These are phyloP conservation scores for Dinocampus coccinellae DNA, from an alignment of 2,888 invertebrate genomes.

Conservation along the genomic window DNA sequence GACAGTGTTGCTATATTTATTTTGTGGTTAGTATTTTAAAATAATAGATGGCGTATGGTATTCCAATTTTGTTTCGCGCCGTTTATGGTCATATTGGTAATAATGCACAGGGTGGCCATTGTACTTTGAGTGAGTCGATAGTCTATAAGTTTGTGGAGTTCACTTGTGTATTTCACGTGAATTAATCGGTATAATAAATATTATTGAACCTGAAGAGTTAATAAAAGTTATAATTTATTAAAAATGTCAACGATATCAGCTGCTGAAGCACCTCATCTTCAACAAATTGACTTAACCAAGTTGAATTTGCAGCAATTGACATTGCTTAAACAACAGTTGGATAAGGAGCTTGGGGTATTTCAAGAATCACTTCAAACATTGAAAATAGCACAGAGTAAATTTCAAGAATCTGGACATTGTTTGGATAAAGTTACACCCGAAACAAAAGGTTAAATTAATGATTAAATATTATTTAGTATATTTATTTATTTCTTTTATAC, in stretches of 20 bases:
- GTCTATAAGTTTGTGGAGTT: too few relatives aligned
- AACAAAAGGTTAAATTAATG: constrained; percentile 74
- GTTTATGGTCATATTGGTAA: constrained; percentile 46
- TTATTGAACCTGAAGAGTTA: background rate
- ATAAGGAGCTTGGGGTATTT: constrained; percentile 90
- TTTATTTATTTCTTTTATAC: constrained; percentile 12
- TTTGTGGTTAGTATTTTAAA: background rate
- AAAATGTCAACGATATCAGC: constrained; percentile 75
- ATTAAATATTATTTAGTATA: constrained; percentile 19
- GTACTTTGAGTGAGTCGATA: background rate
- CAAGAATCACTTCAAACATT: constrained; percentile 91
- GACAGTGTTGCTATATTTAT: background rate
- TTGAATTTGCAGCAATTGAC: constrained; percentile 85
- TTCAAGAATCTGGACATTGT: constrained; percentile 88
- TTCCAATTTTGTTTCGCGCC: constrained; percentile 28
- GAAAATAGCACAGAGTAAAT: constrained; percentile 91
- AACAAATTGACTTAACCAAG: constrained; percentile 85
- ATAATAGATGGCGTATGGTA: background rate
- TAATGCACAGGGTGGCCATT: background rate
- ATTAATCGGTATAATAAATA: background rate
- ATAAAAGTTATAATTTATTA: background rate
- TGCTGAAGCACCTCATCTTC: constrained; percentile 76
- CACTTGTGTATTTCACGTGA: background rate
- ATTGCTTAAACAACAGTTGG: constrained; percentile 87
- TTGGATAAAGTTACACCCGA: constrained; percentile 84